phyloP scores from a whole-genome alignment of 2,888 invertebrate species.

The Myopa testacea region DNA sequence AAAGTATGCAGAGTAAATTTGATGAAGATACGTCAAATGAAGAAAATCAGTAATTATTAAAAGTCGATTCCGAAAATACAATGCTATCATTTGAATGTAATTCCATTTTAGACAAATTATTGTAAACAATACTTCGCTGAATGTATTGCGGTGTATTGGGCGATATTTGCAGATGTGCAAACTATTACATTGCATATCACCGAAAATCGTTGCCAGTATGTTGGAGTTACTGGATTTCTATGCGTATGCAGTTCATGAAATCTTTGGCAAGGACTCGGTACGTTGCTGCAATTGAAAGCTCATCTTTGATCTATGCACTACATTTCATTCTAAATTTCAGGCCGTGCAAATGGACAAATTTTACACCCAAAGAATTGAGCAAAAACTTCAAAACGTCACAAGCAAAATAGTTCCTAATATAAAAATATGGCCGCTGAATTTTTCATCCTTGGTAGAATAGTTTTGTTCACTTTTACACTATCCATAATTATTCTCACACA shows the following conservation, averaged over 20 bases:
- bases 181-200: slow-evolving; percentile 87
- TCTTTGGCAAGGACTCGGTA: slow-evolving; percentile 83
- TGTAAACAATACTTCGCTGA: slow-evolving; percentile 92
- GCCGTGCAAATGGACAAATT: slow-evolving; percentile 72
- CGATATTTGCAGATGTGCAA: slow-evolving; percentile 94
- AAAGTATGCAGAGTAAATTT: slow-evolving; percentile 61
- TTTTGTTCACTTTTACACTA: neutral
- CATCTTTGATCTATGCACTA: neutral
- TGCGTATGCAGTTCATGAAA: slow-evolving; percentile 86
- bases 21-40: slow-evolving; percentile 49
- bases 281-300: slow-evolving; percentile 34
- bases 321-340: slow-evolving; percentile 47
- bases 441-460: slow-evolving; percentile 64
- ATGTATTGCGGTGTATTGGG: slow-evolving; percentile 88
- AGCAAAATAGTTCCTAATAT: slow-evolving; percentile 74
- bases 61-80: neutral
- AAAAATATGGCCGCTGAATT: slow-evolving; percentile 67
- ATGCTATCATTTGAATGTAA: neutral
- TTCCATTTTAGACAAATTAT: slow-evolving; percentile 70
- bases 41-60: slow-evolving; percentile 30
- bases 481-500: neutral
- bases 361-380: slow-evolving; percentile 73
- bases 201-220: slow-evolving; percentile 91
- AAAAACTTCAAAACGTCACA: slow-evolving; percentile 81
- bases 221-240: slow-evolving; percentile 95